phyloP scores from a whole-genome alignment of 2,888 invertebrate species.

The Thereva unica region DNA sequence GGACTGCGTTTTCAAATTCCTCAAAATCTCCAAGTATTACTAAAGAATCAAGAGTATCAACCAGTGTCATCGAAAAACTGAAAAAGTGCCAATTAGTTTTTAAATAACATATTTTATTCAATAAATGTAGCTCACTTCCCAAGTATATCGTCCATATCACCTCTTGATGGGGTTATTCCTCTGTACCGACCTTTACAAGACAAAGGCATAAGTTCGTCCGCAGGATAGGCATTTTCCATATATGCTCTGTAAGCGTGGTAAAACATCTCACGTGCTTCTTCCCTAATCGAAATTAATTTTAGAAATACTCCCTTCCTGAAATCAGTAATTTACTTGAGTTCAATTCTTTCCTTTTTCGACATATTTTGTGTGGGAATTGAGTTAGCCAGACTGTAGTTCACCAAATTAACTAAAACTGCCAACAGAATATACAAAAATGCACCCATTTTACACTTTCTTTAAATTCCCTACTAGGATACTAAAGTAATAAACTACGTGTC shows the following conservation, averaged over 20 bases:
- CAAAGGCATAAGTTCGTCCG: constrained; percentile 97
- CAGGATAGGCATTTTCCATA: constrained; percentile 97
- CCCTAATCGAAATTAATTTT: constrained; percentile 62
- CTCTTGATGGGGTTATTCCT: constrained; percentile 86
- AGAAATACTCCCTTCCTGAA: not conserved
- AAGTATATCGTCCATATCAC: constrained; percentile 94
- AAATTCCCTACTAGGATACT: constrained; percentile 9
- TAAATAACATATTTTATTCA: not conserved
- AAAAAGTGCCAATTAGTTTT: constrained; percentile 52
- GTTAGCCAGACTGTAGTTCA: constrained; percentile 27
- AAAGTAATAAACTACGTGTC: constrained; percentile 31
- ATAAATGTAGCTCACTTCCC: constrained; percentile 78
- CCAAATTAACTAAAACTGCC: constrained; percentile 23
- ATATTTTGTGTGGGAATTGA: constrained; percentile 60
- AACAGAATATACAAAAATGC: constrained; percentile 13
- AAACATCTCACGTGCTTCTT: constrained; percentile 93
- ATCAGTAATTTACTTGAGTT: constrained; percentile 63
- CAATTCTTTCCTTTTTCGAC: constrained; percentile 67
- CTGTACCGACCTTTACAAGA: constrained; percentile 91
- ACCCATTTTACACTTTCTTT: constrained; percentile 14
- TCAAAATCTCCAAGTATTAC: constrained; percentile 89
- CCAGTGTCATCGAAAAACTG: constrained; percentile 94
- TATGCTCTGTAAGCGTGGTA: constrained; percentile 95
- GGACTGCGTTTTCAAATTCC: constrained; percentile 91
- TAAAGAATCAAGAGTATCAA: constrained; percentile 92